These are phyloP conservation scores for Gryon sp. DNA, from an alignment of 1,140 invertebrate genomes.

Conservation along the genomic window DNA sequence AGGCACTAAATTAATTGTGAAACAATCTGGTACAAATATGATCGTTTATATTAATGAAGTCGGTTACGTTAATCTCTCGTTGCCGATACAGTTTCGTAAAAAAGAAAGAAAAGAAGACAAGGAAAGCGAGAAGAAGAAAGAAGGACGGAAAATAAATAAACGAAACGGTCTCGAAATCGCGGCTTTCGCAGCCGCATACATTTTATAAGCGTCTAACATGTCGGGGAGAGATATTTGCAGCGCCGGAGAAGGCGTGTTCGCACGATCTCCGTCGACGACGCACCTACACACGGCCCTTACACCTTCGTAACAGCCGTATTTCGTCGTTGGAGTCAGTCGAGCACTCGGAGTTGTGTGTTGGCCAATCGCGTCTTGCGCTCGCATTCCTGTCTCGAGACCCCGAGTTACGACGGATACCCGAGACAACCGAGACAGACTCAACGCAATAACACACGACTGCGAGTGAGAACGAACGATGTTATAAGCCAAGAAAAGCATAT, in stretches of 20 bases:
- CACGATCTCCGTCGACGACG: slow-evolving; percentile 56
- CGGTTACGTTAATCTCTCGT: slow-evolving; percentile 50
- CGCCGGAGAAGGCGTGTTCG: slow-evolving; percentile 63
- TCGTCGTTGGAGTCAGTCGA: slow-evolving; percentile 57
- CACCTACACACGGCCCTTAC: slow-evolving; percentile 64
- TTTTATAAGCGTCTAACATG: slow-evolving; percentile 37
- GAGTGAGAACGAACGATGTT: slow-evolving; percentile 64
- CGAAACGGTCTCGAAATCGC: slow-evolving; percentile 61
- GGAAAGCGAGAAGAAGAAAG: too few relatives aligned
- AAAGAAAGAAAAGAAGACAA: too few relatives aligned
- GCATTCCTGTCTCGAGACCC: slow-evolving; percentile 71
- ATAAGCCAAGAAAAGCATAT: slow-evolving; percentile 77
- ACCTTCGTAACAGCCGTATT: slow-evolving; percentile 57
- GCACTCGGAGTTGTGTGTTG: slow-evolving; percentile 66
- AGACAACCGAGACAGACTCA: slow-evolving; percentile 25
- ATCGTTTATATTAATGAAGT: slow-evolving; percentile 63
- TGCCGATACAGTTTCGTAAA: slow-evolving; percentile 63
- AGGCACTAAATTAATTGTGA: slow-evolving; percentile 55
- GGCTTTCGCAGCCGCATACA: slow-evolving; percentile 47
- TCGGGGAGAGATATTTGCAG: slow-evolving; percentile 64
- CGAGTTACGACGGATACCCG: slow-evolving; percentile 50
- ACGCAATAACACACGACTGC: slow-evolving; percentile 16
- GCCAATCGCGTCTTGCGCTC: slow-evolving; percentile 74
- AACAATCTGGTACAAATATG: slow-evolving; percentile 58
- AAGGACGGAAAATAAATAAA: too few relatives aligned